These are phyloP conservation scores for Lamellibrachia satsuma DNA, from an alignment of 2,888 invertebrate genomes.

Conservation along the genomic window DNA sequence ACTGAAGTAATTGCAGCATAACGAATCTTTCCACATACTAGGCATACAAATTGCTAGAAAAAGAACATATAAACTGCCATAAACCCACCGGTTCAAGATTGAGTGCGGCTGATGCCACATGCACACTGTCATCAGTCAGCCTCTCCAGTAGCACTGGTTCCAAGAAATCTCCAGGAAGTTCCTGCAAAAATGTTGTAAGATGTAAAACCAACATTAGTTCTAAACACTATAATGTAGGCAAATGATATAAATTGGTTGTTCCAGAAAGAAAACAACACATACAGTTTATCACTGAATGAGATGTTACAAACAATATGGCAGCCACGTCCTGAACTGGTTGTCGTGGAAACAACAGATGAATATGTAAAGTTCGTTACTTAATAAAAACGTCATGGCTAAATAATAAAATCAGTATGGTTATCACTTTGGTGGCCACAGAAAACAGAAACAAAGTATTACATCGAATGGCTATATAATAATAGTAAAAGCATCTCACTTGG, in stretches of 20 bases:
- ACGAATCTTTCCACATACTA: too few species aligned
- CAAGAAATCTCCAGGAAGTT: not conserved
- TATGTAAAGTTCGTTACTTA: not conserved
- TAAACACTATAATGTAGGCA: too few species aligned
- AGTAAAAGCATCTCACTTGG: not conserved
- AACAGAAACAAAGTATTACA: not conserved
- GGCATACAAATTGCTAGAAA: not conserved
- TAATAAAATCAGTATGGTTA: not conserved
- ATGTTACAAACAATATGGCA: not conserved
- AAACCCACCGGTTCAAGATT: conserved; percentile 19
- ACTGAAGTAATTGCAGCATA: too few species aligned
- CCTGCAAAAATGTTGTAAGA: not conserved
- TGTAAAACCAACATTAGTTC: not conserved
- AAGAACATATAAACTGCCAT: not conserved
- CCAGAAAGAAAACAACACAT: not conserved
- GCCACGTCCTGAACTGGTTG: not conserved
- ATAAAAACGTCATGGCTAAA: not conserved
- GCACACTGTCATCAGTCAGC: conserved; percentile 25
- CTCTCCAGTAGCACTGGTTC: conserved; percentile 22
- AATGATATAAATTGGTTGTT: too few species aligned
- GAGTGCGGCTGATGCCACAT: conserved; percentile 21
- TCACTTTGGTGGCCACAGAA: not conserved
- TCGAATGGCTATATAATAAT: not conserved
- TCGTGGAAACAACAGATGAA: not conserved
- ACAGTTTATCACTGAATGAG: not conserved